Evolutionary conservation across 2,113 vertebrate species (phyloP), one percentile per base, ranked within the genome.

Genomic region (Strigops habroptila): DNA sequence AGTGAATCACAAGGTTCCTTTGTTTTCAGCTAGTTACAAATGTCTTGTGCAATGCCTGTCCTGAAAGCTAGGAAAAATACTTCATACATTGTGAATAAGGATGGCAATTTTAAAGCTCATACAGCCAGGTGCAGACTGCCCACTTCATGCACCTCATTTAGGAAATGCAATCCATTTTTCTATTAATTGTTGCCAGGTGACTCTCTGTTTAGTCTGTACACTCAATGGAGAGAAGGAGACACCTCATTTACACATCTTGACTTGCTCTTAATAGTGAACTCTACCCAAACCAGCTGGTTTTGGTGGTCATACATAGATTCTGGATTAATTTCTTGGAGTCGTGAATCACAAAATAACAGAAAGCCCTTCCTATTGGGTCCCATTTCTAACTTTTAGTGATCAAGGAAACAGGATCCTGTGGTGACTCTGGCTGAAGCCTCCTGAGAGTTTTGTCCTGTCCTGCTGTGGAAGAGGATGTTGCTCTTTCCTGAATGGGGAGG

Each of bases 161-260:
- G 93, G 93, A 95, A 95, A 96, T 92, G 93, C 89, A 95, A 92
- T 93, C 91, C 88, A 86, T 97, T 97, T 96, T 93, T 84, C 86
- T 94, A 71, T 91, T 97, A 94, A 97, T 96, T 97, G 91, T 92
- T 96, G 77, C 92, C 94, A 96, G 95, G 77, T 97, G 96, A 95
- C 90, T 93, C 43, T 95, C 80, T 97, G 96, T 96, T 97, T 97
- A 97, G 95, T 97, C 96, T 97, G 44, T 84, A 68, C 55, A 89
- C 91, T 96, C 94, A 96, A 43, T 75, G 92, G 83, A 93, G 88
- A 96, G 90, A 94, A 93, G 88, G 96, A 96, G 91, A 96, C 95
- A 97, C 94, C 86, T 97, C 96, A 96, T 97, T 95, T 94, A 92
- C 94, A 97, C 92, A 83, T 96, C 82, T 92, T 91, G 92, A 95